Base-by-base conservation (phyloP, 2,888 invertebrate genomes). In the Pemphredon lugubris region DNA sequence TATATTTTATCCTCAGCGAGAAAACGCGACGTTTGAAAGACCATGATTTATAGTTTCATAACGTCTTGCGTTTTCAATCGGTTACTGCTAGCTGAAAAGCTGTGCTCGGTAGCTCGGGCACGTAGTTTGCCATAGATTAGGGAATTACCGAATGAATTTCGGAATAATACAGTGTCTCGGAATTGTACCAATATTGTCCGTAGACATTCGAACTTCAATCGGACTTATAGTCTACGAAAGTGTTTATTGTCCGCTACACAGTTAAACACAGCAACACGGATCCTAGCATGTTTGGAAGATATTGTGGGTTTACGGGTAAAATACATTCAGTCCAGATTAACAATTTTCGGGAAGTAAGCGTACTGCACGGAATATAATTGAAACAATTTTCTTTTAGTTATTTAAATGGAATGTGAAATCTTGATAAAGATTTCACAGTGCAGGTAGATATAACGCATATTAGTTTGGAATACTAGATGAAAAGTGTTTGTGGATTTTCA, bases 151-250 rank as follows among this genome's bases (percentile, higher is more conserved):
- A 39, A 40, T 39, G 51, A 54, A 32, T 55, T 55, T 16, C 9
- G 30, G 40, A 34, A 34, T 30, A 18, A 58, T 34, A 30, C 20
- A 53, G 26, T 50, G 44, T 69, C 50, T 69, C 55, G 32, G 44
- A 39, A 69, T n/a, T 50, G 39, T 69, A 57, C n/a, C 20, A 39
- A 61, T 34, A 34, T 37, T 42, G 40, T 55, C 47, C 39, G 42
- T 58, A 70, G 61, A 55, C 57, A 63, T 21, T 70, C 14, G 40
- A n/a, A 48, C 50, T 54, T 72, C 44, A 47, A 44, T 48, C 40
- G 23, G 45, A 58, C 13, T 26, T 34, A 47, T 21, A 51, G 6
- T 20, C 26, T 42, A 37, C 21, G 2, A 11, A 14, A 51, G 21
- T 55, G 45, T 55, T 39, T 69, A 55, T 63, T 20, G 20, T 23